These are phyloP conservation scores for Phoeniculus purpureus DNA, from an alignment of 2,797 vertebrate genomes.

Conservation along the genomic window DNA sequence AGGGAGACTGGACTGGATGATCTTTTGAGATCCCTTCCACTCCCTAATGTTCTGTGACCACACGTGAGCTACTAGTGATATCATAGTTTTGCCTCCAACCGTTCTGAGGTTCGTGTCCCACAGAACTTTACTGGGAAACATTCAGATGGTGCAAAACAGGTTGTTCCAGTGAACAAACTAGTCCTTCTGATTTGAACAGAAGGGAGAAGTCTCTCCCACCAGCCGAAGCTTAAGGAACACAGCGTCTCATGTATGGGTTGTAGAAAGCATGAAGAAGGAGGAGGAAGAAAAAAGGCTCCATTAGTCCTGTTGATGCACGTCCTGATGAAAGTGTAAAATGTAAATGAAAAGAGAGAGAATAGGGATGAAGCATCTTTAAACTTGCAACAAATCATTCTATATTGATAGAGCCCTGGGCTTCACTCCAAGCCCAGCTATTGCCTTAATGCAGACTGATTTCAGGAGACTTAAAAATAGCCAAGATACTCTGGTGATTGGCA, in stretches of 20 bases:
- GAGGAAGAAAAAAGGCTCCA: background rate
- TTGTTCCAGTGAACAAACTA: background rate
- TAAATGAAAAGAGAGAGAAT: conserved; percentile 74
- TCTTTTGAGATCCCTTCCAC: no score
- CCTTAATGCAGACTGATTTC: conserved; percentile 77
- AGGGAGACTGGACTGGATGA: no score
- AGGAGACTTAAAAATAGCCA: conserved; percentile 75
- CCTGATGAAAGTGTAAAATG: conserved; percentile 68
- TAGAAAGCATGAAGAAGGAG: background rate
- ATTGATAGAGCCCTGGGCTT: conserved; percentile 77
- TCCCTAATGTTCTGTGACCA: no score
- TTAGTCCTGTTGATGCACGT: conserved; percentile 48
- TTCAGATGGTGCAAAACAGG: background rate
- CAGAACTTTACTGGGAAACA: background rate
- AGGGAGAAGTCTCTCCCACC: background rate
- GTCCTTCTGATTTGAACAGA: background rate
- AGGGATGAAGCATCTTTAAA: conserved; percentile 72
- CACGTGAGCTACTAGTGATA: no score
- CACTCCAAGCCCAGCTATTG: conserved; percentile 75
- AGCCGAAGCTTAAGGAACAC: background rate
- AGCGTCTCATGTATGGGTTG: background rate
- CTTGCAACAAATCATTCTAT: conserved; percentile 74
- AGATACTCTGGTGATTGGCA: conserved; percentile 73
- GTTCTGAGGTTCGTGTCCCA: background rate
- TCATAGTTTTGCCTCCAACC: background rate